Percentiles rank a stretch among this genome's conserved stretches.
phyloP scores from a whole-genome alignment of 1,140 invertebrate genomes.

The Diploscapter pachys region DNA sequence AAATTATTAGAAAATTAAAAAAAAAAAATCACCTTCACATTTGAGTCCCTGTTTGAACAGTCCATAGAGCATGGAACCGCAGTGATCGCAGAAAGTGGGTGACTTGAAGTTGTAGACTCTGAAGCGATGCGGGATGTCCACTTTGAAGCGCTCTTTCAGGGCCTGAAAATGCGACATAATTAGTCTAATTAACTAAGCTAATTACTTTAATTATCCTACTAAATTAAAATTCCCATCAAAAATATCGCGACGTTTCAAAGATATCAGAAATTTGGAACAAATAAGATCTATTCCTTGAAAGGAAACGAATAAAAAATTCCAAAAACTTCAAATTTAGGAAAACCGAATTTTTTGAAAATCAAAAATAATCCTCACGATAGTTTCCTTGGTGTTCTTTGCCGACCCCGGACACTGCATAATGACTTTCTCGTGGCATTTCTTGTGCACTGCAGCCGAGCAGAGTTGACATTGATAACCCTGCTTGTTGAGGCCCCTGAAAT shows the following conservation, averaged over 20 bases:
- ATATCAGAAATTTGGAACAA: too few relatives aligned
- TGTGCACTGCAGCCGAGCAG: constrained; percentile 64
- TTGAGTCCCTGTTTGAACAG: constrained; percentile 92
- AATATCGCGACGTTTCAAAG: too few relatives aligned
- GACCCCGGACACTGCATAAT: constrained; percentile 63
- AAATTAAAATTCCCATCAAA: too few relatives aligned
- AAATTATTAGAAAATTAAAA: neutral
- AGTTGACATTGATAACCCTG: constrained; percentile 64
- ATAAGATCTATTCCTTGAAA: too few relatives aligned
- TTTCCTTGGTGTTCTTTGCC: constrained; percentile 64
- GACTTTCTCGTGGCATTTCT: constrained; percentile 64
- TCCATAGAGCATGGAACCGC: constrained; percentile 91
- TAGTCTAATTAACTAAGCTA: constrained; percentile 92
- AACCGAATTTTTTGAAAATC: neutral
- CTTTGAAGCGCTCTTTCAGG: constrained; percentile 76
- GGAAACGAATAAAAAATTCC: constrained; percentile 31
- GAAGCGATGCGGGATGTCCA: constrained; percentile 92
- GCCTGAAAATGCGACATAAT: constrained; percentile 43
- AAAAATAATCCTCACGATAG: constrained; percentile 59
- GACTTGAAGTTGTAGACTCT: constrained; percentile 84
- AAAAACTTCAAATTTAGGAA: neutral
- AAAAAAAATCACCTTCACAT: constrained; percentile 76
- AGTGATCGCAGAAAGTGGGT: constrained; percentile 99
- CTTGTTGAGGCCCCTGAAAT: constrained; percentile 64
- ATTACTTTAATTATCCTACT: constrained; percentile 69